These are phyloP conservation scores for Chrysogorgia sp. DNA, from an alignment of 92 coral and sea anemone genomes.

Conservation along the genomic window DNA sequence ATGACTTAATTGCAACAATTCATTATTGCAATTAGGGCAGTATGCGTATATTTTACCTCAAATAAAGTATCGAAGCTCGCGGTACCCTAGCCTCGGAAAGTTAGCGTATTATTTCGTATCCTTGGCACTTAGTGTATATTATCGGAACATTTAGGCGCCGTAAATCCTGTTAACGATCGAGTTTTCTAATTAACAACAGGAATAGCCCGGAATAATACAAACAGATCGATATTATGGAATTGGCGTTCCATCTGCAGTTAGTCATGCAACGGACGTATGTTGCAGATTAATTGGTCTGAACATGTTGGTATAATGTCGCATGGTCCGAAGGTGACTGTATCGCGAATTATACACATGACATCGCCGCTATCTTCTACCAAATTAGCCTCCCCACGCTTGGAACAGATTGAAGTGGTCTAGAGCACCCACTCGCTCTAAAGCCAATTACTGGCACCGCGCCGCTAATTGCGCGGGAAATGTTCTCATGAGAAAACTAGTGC, in stretches of 20 bases:
- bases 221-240: not conserved
- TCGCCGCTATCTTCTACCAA: not conserved
- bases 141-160: constrained; percentile 18
- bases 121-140: too few species aligned
- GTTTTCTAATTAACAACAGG: not conserved
- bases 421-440: not conserved
- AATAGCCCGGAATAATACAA: constrained; percentile 18
- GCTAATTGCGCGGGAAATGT: not conserved
- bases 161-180: not conserved
- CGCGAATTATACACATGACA: not conserved
- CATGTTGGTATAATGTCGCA: not conserved
- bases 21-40: too few species aligned
- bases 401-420: not conserved
- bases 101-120: too few species aligned
- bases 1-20: too few species aligned
- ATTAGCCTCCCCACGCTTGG: not conserved
- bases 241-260: not conserved
- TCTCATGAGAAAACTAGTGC: too few species aligned
- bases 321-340: not conserved
- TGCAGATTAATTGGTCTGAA: not conserved
- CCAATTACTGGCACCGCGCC: not conserved
- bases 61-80: too few species aligned
- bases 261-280: not conserved
- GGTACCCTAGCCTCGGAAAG: too few species aligned
- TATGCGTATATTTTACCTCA: too few species aligned